Conservation (phyloP, 2,888 invertebrate genomes). For the Diaprepes abbreviatus region DNA sequence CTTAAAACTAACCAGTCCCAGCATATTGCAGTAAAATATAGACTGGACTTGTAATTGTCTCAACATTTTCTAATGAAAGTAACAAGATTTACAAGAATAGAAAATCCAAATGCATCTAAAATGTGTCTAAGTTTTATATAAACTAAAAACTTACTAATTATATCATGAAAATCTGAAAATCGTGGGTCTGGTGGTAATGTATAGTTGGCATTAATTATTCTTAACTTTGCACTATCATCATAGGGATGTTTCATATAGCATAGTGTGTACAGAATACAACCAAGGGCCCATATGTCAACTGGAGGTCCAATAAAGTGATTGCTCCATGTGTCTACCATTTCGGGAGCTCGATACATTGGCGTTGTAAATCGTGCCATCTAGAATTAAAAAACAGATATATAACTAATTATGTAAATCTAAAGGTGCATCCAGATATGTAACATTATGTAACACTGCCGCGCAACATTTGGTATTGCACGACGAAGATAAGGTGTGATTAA, state of each 20-base stretch:
- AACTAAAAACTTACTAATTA: slow-evolving; percentile 88
- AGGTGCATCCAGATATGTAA: too few relatives aligned
- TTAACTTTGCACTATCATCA: slow-evolving; percentile 94
- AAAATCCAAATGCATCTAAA: too few relatives aligned
- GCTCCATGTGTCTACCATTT: slow-evolving; percentile 98
- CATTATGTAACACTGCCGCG: too few relatives aligned
- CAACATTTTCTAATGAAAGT: too few relatives aligned
- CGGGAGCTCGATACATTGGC: slow-evolving; percentile 97
- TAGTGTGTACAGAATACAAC: slow-evolving; percentile 93
- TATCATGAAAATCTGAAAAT: slow-evolving; percentile 88
- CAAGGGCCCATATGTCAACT: slow-evolving; percentile 97
- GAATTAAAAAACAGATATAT: slow-evolving; percentile 55
- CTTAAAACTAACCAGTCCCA: too few relatives aligned
- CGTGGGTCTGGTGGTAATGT: slow-evolving; percentile 86
- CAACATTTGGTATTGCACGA: too few relatives aligned
- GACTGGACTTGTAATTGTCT: too few relatives aligned
- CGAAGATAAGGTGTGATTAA: too few relatives aligned
- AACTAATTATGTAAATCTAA: not conserved
- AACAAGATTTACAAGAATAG: too few relatives aligned
- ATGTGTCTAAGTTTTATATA: too few relatives aligned
- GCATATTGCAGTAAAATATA: too few relatives aligned
- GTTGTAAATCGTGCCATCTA: slow-evolving; percentile 85
- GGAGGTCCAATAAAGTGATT: slow-evolving; percentile 93
- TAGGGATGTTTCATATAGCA: slow-evolving; percentile 97
- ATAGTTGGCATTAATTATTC: slow-evolving; percentile 97